phyloP scores from a whole-genome alignment of 2,113 vertebrate species.

The Oncorhynchus kisutch region DNA sequence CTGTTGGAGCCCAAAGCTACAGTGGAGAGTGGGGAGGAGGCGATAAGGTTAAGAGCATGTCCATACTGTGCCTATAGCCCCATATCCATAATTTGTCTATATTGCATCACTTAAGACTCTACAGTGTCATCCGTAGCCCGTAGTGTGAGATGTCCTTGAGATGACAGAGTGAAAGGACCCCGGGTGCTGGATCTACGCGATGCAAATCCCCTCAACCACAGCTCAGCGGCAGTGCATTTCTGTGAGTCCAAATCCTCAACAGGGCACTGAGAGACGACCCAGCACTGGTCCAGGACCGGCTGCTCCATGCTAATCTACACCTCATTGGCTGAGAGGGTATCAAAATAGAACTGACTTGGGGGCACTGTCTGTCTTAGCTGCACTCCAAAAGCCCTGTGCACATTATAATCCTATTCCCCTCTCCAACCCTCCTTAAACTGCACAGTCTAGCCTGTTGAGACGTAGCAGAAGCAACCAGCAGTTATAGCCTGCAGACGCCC shows the following conservation, averaged over 20 bases:
- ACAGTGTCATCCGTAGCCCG: background rate
- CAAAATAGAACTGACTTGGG: background rate
- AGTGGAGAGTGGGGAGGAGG: background rate
- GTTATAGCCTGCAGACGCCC: background rate
- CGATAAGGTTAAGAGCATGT: background rate
- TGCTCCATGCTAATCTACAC: background rate
- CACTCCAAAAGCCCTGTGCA: background rate
- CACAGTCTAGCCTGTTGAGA: background rate
- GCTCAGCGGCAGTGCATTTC: background rate
- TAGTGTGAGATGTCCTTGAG: background rate
- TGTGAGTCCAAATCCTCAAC: background rate
- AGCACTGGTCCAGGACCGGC: background rate
- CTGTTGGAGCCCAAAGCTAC: conserved; percentile 29
- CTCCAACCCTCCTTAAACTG: background rate
- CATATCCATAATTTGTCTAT: background rate
- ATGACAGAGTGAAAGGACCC: background rate
- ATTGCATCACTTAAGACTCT: background rate
- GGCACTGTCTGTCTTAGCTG: background rate
- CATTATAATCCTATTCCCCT: background rate
- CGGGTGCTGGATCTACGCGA: background rate
- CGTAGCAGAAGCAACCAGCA: background rate
- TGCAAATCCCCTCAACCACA: background rate
- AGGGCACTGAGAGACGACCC: background rate
- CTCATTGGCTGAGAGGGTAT: background rate
- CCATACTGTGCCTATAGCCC: too few species aligned